These are phyloP conservation scores for Brachionichthys hirsutus DNA, from an alignment of 2,113 vertebrate genomes.

Conservation along the genomic window DNA sequence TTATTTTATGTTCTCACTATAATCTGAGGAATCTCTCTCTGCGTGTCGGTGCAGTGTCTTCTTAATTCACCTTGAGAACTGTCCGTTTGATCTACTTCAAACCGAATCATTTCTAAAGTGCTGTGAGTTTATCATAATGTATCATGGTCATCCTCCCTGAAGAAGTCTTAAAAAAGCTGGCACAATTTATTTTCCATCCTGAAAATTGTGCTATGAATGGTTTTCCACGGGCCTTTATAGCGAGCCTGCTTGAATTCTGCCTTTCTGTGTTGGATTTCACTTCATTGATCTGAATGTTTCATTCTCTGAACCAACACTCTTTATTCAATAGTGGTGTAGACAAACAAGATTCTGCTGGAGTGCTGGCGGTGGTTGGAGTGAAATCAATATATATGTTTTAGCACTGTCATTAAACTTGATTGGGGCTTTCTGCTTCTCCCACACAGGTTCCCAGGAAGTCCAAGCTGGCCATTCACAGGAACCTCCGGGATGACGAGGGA, in stretches of 20 bases:
- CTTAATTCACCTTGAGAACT: no score
- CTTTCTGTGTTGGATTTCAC: background rate
- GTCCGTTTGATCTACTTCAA: no score
- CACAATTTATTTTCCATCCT: background rate
- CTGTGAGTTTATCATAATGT: constrained; percentile 8
- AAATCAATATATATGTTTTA: constrained; percentile 34
- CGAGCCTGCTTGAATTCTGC: background rate
- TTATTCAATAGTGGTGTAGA: constrained; percentile 5
- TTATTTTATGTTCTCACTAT: no score
- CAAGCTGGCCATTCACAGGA: constrained; percentile 92
- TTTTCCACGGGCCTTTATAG: background rate
- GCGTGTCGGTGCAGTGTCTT: no score
- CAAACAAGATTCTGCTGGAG: constrained; percentile 10
- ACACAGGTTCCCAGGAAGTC: constrained; percentile 95
- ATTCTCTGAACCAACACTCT: background rate
- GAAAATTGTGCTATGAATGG: background rate
- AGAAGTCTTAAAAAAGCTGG: constrained; percentile 7
- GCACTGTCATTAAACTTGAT: constrained; percentile 4
- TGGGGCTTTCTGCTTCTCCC: constrained; percentile 14
- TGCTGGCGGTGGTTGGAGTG: constrained; percentile 7
- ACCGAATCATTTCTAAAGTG: background rate
- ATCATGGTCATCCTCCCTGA: constrained; percentile 1
- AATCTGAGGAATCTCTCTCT: no score
- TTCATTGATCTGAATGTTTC: constrained; percentile 3
- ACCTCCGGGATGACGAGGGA: constrained; percentile 95